Conservation (phyloP, 2,797 vertebrate genomes). For the Echiichthys vipera region DNA sequence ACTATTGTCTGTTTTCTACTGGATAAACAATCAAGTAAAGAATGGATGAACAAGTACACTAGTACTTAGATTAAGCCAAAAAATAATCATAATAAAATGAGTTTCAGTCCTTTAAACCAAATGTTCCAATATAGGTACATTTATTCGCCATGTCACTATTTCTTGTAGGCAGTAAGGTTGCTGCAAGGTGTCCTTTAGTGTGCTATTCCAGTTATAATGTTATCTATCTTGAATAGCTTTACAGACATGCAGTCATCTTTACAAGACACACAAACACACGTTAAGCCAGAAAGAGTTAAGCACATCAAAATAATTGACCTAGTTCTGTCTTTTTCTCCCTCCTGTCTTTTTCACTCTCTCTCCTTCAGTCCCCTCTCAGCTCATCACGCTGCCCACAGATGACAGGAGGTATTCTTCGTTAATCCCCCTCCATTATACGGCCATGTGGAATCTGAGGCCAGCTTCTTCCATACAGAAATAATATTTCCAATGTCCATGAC, state of each 20-base stretch:
- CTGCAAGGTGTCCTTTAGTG: background rate
- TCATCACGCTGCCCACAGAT: constrained; percentile 73
- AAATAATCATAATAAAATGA: too few species aligned
- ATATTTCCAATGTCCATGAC: constrained; percentile 76
- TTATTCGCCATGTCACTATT: too few species aligned
- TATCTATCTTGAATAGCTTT: background rate
- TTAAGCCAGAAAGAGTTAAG: constrained; percentile 65
- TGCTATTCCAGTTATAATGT: too few species aligned
- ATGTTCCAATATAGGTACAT: too few species aligned
- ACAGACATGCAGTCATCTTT: constrained; percentile 20
- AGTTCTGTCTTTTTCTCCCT: constrained; percentile 78
- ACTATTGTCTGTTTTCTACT: background rate
- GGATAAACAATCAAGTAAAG: constrained; percentile 1
- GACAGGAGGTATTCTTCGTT: constrained; percentile 80
- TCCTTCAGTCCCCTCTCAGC: constrained; percentile 73
- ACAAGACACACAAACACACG: constrained; percentile 38
- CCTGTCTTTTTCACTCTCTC: constrained; percentile 69
- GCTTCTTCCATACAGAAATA: constrained; percentile 67
- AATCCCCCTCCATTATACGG: constrained; percentile 79
- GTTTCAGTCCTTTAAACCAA: too few species aligned
- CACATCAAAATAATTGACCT: constrained; percentile 79
- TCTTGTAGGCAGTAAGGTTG: background rate
- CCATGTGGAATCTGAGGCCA: constrained; percentile 69
- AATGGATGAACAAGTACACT: background rate
- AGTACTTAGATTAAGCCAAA: background rate